phyloP scores from a whole-genome alignment of 2,888 invertebrate species.

The Nemurella pictetii region DNA sequence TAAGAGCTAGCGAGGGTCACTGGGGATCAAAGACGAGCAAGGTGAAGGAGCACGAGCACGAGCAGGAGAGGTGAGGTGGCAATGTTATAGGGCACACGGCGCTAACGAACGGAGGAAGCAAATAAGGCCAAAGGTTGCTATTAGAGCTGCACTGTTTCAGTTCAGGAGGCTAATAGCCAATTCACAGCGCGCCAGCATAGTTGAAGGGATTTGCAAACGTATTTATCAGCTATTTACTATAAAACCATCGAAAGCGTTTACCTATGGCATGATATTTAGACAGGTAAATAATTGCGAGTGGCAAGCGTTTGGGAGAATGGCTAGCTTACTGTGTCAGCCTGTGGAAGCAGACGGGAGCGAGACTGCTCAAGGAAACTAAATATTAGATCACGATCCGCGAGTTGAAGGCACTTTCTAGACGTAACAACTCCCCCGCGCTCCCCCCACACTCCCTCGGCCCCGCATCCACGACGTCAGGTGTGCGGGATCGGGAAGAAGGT shows the following conservation, averaged over 20 bases:
- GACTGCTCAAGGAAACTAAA: not conserved
- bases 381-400: conserved; percentile 5
- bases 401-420: conserved; percentile 1
- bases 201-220: conserved; percentile 46
- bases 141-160: conserved; percentile 53
- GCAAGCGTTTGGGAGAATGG: not conserved
- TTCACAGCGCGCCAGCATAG: conserved; percentile 47
- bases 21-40: conserved; percentile 46
- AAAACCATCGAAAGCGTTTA: not conserved
- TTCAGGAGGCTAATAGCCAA: conserved; percentile 56
- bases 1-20: conserved; percentile 38
- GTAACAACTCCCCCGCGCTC: too few relatives aligned
- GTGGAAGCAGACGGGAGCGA: conserved; percentile 2
- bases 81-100: conserved; percentile 47
- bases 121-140: conserved; percentile 53
- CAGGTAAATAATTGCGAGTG: not conserved
- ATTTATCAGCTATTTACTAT: conserved; percentile 37
- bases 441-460: not conserved
- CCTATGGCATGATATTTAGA: not conserved
- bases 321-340: not conserved
- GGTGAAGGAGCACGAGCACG: conserved; percentile 48
- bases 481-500: not conserved
- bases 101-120: conserved; percentile 47
- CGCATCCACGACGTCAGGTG: not conserved
- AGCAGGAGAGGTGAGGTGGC: conserved; percentile 43